Conservation (phyloP, 2,888 invertebrate genomes). For the Patella caerulea region DNA sequence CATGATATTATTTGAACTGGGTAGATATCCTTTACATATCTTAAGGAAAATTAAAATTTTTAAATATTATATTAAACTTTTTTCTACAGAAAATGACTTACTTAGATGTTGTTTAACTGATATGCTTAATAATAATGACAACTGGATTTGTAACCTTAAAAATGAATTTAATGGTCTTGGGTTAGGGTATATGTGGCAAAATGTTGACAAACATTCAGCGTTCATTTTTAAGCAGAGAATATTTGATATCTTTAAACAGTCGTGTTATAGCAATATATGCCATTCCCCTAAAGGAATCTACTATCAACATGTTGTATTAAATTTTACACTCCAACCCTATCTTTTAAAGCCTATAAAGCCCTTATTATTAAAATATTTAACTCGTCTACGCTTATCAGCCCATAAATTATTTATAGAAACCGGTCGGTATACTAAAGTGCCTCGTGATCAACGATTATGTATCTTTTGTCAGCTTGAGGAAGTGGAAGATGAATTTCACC, state of each 20-base stretch:
- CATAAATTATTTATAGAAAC: constrained; percentile 8
- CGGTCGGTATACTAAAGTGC: background rate
- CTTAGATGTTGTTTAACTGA: background rate
- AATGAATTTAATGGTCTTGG: background rate
- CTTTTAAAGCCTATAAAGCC: background rate
- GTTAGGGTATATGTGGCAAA: background rate
- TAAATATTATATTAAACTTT: background rate
- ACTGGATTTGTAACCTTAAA: constrained; percentile 3
- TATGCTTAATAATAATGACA: background rate
- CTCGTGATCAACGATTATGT: background rate
- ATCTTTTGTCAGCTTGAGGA: background rate
- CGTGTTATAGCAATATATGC: background rate
- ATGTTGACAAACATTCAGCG: background rate
- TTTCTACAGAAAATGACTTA: background rate
- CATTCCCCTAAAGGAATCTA: background rate
- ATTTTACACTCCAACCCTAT: constrained; percentile 6
- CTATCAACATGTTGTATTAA: constrained; percentile 1
- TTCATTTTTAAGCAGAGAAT: background rate
- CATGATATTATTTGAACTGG: background rate
- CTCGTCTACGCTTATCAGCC: background rate
- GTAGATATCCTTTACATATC: background rate
- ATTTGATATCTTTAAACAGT: constrained; percentile 1
- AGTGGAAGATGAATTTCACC: background rate
- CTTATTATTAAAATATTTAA: background rate
- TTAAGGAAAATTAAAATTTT: background rate